Conservation (phyloP, 2,113 vertebrate species). For the Colaptes auratus region DNA sequence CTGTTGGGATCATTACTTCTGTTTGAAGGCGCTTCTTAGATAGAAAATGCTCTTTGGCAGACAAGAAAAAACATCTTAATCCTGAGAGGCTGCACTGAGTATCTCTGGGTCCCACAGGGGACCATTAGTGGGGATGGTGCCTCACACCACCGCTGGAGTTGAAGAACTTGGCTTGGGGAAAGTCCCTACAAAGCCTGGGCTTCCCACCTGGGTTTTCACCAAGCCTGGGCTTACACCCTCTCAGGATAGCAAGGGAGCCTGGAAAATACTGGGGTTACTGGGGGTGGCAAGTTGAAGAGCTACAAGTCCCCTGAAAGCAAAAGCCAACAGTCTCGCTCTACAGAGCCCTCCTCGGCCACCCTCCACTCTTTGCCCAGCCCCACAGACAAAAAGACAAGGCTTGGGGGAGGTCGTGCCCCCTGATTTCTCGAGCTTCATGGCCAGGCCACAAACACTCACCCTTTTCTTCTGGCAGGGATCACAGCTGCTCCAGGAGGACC, state of each 20-base stretch:
- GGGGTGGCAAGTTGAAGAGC: background rate
- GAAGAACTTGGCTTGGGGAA: background rate
- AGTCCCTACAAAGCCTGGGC: background rate
- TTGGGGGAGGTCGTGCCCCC: background rate
- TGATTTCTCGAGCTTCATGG: background rate
- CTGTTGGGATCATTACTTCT: background rate
- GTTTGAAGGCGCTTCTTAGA: background rate
- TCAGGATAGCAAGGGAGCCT: background rate
- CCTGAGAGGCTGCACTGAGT: background rate
- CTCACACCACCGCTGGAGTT: accelerated
- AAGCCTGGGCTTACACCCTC: background rate
- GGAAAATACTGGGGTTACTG: background rate
- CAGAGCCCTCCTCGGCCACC: background rate
- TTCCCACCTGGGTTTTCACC: background rate
- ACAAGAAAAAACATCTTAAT: constrained; percentile 31
- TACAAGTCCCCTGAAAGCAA: background rate
- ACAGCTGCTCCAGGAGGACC: constrained; percentile 89
- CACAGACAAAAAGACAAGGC: background rate
- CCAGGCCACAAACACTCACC: constrained; percentile 73
- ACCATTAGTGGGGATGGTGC: background rate
- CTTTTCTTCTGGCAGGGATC: constrained; percentile 88
- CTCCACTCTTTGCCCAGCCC: background rate
- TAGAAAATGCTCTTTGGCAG: background rate
- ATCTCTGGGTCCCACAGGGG: background rate
- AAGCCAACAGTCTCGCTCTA: accelerated